Evolutionary conservation across 1,140 invertebrate species (phyloP).

Genomic region (Saxidomus purpurata): DNA sequence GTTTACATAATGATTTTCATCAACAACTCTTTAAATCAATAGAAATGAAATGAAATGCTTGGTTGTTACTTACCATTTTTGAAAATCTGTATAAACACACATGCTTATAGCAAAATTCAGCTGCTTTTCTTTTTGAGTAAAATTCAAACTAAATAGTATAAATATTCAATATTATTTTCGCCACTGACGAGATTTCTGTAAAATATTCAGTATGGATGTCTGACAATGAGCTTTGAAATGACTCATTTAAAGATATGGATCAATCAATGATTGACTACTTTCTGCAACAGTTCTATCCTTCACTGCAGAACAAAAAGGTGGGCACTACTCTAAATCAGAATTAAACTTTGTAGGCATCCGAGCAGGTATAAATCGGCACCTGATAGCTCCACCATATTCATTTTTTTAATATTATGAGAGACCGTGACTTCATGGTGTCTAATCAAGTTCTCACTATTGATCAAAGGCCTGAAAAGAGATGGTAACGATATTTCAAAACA

Average conservation of each 20-base stretch:
- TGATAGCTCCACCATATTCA: conserved; percentile 6
- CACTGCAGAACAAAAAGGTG: not conserved
- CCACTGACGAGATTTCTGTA: too few species aligned
- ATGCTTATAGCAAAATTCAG: too few species aligned
- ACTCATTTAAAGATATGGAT: not conserved
- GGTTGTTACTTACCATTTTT: too few species aligned
- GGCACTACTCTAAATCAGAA: conserved; percentile 5
- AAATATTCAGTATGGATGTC: conserved; percentile 33
- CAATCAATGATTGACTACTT: not conserved
- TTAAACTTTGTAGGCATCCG: too few species aligned
- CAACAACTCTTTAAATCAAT: too few species aligned
- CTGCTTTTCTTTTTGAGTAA: too few species aligned
- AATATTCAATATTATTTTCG: too few species aligned
- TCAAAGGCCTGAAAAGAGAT: conserved; percentile 31
- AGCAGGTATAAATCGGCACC: not conserved
- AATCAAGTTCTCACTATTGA: conserved; percentile 5
- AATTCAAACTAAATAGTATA: too few species aligned
- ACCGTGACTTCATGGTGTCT: conserved; percentile 32
- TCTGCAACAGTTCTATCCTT: not conserved
- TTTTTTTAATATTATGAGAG: not conserved
- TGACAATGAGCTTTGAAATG: not conserved
- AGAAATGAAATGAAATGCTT: too few species aligned
- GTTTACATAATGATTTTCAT: too few species aligned
- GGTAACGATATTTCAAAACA: conserved; percentile 24
- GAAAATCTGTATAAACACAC: too few species aligned